Evolutionary conservation across 2,797 vertebrate genomes (phyloP).

Genomic region (Acipenser transmontanus): DNA sequence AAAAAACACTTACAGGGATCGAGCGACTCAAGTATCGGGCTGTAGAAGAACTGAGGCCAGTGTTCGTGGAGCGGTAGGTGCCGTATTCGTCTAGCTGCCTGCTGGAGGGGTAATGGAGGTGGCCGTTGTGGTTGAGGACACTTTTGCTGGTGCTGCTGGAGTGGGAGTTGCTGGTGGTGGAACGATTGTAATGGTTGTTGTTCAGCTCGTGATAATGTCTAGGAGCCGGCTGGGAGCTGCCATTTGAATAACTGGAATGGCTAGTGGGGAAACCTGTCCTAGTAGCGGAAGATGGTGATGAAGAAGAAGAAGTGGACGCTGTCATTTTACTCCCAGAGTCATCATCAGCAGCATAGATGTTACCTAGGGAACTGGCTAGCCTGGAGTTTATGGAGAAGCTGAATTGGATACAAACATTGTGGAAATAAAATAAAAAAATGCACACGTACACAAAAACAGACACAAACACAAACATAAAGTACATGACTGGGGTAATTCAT

Average conservation of each 20-base stretch:
- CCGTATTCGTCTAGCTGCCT: slow-evolving; percentile 50
- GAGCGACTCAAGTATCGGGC: slow-evolving; percentile 80
- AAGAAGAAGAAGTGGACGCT: slow-evolving; percentile 34
- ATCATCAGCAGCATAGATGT: slow-evolving; percentile 67
- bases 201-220: slow-evolving; percentile 75
- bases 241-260: slow-evolving; percentile 54
- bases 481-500: slow-evolving; percentile 19
- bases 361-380: slow-evolving; percentile 85
- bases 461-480: slow-evolving; percentile 9
- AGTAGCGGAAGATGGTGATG: slow-evolving; percentile 32
- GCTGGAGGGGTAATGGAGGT: slow-evolving; percentile 31
- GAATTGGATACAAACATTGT: slow-evolving; percentile 51
- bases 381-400: slow-evolving; percentile 77
- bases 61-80: slow-evolving; percentile 49
- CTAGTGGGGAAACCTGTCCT: slow-evolving; percentile 51
- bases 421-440: slow-evolving; percentile 25
- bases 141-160: slow-evolving; percentile 40
- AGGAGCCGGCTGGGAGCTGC: slow-evolving; percentile 46
- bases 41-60: slow-evolving; percentile 63
- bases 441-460: slow-evolving; percentile 24
- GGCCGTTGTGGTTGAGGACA: slow-evolving; percentile 42
- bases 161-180: slow-evolving; percentile 19
- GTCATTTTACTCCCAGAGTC: slow-evolving; percentile 57
- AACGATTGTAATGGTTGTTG: slow-evolving; percentile 71
- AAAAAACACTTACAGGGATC: slow-evolving; percentile 81